Base-by-base conservation (phyloP, 2,888 invertebrate species). In the Protophormia terraenovae region DNA sequence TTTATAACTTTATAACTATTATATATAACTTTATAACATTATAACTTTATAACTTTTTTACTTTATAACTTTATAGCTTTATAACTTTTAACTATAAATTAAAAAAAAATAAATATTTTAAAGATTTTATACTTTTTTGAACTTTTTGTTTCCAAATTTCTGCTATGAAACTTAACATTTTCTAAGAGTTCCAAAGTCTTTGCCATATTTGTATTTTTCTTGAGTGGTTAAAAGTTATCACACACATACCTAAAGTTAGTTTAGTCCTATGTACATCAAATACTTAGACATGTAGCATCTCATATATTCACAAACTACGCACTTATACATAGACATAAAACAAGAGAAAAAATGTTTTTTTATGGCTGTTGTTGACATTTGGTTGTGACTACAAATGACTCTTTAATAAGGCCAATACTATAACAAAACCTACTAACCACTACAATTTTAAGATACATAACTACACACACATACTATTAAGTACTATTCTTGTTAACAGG, bases 291-390 rank as follows among this genome's bases (percentile, higher is more conserved):
- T 55, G 53, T 32, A 47, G n/a, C 29, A 16, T 27, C 16, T 5
- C 38, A 67, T 19, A 19, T 41, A 38, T 16, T 32, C 3, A 53
- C 41, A 29, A 12, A 19, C 5, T 22, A 32, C 38, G 38, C 55
- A 35, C 16, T 55, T 12, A n/a, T 19, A 60, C 1, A 10, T 24
- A 67, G 14, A 29, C n/a, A n/a, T n/a, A 7, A 60, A 75, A 64
- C 50, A 78, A 45, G 41, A 47, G 32, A 53, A 72, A 38, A 55
- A 55, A 38, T 58, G 45, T 60, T 77, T 53, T n/a, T 32, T 60
- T 35, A 55, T 41, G 27, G 66, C 45, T 84, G 79, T 38, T 62
- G 80, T 87, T 85, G 84, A 87, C 84, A 83, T 83, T 87, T 83
- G 72, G 67, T 86, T 81, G 66, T 83, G 72, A 76, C 67, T 81